Evolutionary conservation across 2,888 invertebrate genomes (phyloP), one percentile per base, ranked within the genome.

Genomic region (Hypolimnas misippus): DNA sequence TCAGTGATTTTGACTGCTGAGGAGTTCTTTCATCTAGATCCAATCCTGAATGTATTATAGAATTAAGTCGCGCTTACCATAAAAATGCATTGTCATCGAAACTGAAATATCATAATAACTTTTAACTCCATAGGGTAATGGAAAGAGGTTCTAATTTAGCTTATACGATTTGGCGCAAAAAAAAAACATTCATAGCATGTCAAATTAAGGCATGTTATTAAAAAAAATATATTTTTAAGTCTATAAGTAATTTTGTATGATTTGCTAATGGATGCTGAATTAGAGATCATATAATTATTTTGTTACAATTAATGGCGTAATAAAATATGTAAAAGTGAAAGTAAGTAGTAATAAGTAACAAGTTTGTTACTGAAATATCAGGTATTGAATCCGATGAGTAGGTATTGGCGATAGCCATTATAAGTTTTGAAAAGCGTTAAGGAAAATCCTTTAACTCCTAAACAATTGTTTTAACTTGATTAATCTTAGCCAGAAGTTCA

Each of bases 401-500:
- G 29, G 50, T 49, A 55, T 61, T 56, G 49, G 49, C 40, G 49
- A 54, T 44, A 49, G 50, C 35, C 49, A 51, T 61, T 49, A 61
- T 50, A 61, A 61, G 60, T 61, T 55, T 17, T 38, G 50, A 40
- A 40, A 61, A 50, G 38, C 50, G 40, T 50, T 55, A 55, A 50
- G 50, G 31, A 14, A 61, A 61, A 61, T 51, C 49, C 54, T 61
- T 51, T 40, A 61, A 61, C 55, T 61, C 55, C 55, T 33, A 55
- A 55, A 51, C 50, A 56, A 61, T 61, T 61, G 50, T 49, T 61
- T 55, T 50, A 61, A 55, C 42, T 61, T 61, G 55, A 61, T 61
- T 55, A 40, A 55, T 55, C 50, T 61, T 55, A 33, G 42, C 29
- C 31, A 40, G 50, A 46, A 61, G 40, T 55, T 55, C 55, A 21